A percentile compares a stretch with the other conserved stretches of the same genome.
Conservation (phyloP, 2,888 invertebrate species). For the Agrilus mali region DNA sequence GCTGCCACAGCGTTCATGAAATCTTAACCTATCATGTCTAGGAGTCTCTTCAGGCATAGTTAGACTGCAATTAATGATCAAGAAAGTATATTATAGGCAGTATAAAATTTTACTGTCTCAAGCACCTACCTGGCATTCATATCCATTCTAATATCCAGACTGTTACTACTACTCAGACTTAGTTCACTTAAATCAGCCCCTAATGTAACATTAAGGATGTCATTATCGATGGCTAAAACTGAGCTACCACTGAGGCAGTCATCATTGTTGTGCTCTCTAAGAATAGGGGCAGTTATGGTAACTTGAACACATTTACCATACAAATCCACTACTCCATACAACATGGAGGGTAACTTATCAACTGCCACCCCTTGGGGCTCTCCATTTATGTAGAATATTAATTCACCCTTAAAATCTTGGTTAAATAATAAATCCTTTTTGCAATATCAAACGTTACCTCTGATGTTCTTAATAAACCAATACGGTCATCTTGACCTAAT, state of each 20-base stretch:
- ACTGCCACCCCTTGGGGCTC: constrained; percentile 81
- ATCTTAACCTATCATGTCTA: constrained; percentile 53
- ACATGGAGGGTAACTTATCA: constrained; percentile 56
- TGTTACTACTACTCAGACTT: constrained; percentile 33
- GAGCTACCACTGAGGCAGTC: constrained; percentile 35
- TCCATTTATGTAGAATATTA: constrained; percentile 82
- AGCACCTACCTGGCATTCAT: constrained; percentile 33
- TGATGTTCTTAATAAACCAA: constrained; percentile 74
- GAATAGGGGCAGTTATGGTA: constrained; percentile 39
- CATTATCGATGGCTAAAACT: constrained; percentile 33
- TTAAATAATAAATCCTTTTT: constrained; percentile 4
- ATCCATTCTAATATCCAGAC: constrained; percentile 34
- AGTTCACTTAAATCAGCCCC: constrained; percentile 34
- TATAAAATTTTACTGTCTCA: neutral
- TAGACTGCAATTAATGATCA: constrained; percentile 19
- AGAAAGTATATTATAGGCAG: neutral
- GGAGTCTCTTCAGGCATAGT: constrained; percentile 28
- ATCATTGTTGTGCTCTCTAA: constrained; percentile 34
- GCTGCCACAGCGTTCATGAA: constrained; percentile 81
- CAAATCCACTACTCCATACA: constrained; percentile 69
- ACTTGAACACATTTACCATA: constrained; percentile 78
- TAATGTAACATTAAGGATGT: constrained; percentile 32
- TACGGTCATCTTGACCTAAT: constrained; percentile 66
- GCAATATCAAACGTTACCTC: constrained; percentile 37
- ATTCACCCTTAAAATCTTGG: constrained; percentile 46